Evolutionary conservation across 2,113 vertebrate genomes (phyloP).

Genomic region (Phrynosoma platyrhinos): DNA sequence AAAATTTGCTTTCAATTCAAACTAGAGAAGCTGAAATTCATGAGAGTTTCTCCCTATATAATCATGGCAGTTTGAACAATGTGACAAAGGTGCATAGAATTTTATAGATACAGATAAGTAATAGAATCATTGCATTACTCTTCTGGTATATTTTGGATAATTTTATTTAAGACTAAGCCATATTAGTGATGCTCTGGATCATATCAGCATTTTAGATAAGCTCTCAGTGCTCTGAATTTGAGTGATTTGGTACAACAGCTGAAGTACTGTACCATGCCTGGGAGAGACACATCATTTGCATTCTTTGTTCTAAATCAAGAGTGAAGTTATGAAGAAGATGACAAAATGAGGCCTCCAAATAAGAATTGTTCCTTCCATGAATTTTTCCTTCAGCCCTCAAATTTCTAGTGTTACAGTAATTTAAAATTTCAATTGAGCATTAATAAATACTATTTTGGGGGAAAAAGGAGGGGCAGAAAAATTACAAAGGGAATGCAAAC

Average conservation of each 20-base stretch:
- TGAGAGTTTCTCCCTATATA: neutral
- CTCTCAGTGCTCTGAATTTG: neutral
- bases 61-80: conserved; percentile 40
- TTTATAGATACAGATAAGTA: neutral
- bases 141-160: too few relatives aligned
- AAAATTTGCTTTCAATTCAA: conserved; percentile 1
- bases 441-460: too few relatives aligned
- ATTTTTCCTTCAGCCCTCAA: too few relatives aligned
- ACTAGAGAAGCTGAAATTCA: neutral
- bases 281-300: too few relatives aligned
- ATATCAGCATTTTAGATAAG: conserved; percentile 18
- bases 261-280: neutral
- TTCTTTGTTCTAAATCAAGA: too few relatives aligned
- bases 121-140: too few relatives aligned
- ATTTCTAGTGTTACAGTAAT: too few relatives aligned
- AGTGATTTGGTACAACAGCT: conserved; percentile 2
- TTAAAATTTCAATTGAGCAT: neutral
- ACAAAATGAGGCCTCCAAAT: too few relatives aligned
- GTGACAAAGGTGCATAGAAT: conserved; percentile 46
- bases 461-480: too few relatives aligned
- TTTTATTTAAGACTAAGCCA: conserved; percentile 37
- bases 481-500: too few relatives aligned
- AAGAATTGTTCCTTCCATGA: too few relatives aligned
- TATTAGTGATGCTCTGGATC: conserved; percentile 39
- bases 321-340: too few relatives aligned